Conservation (phyloP, 2,888 invertebrate genomes). For the Cerceris ruficornis region DNA sequence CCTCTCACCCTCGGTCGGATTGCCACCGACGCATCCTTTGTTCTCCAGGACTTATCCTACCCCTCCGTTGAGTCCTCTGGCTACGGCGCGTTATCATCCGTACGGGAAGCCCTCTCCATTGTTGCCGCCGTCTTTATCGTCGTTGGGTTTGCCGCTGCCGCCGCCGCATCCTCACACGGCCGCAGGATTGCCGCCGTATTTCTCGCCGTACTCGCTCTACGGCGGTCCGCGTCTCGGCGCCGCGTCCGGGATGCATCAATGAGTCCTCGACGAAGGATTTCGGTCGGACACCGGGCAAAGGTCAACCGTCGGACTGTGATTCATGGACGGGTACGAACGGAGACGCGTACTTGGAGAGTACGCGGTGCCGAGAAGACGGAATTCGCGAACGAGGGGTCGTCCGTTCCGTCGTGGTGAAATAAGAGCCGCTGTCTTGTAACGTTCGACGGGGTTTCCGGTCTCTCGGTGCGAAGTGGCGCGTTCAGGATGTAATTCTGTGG, state of each 20-base stretch:
- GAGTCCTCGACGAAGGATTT: constrained; percentile 74
- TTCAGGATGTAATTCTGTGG: neutral
- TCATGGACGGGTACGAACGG: constrained; percentile 16
- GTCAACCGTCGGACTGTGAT: constrained; percentile 54
- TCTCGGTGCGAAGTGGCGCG: neutral
- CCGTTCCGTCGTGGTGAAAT: neutral
- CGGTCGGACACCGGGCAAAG: constrained; percentile 6
- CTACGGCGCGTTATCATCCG: constrained; percentile 93
- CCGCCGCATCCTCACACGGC: constrained; percentile 82
- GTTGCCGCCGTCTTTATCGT: constrained; percentile 87
- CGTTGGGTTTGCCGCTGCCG: constrained; percentile 86
- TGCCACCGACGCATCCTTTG: constrained; percentile 89
- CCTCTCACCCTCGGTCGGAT: constrained; percentile 84
- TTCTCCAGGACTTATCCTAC: constrained; percentile 94
- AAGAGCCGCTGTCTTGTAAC: neutral
- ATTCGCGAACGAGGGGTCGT: neutral
- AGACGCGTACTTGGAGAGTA: constrained; percentile 4
- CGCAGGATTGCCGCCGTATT: constrained; percentile 90
- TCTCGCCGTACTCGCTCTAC: constrained; percentile 94
- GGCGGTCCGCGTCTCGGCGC: constrained; percentile 91
- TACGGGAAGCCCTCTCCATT: constrained; percentile 88
- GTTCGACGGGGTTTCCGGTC: neutral
- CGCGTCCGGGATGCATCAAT: constrained; percentile 89
- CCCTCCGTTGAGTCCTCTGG: constrained; percentile 93
- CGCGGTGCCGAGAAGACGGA: neutral